Base-by-base conservation (phyloP, 2,888 invertebrate species). In the Autographa gamma region DNA sequence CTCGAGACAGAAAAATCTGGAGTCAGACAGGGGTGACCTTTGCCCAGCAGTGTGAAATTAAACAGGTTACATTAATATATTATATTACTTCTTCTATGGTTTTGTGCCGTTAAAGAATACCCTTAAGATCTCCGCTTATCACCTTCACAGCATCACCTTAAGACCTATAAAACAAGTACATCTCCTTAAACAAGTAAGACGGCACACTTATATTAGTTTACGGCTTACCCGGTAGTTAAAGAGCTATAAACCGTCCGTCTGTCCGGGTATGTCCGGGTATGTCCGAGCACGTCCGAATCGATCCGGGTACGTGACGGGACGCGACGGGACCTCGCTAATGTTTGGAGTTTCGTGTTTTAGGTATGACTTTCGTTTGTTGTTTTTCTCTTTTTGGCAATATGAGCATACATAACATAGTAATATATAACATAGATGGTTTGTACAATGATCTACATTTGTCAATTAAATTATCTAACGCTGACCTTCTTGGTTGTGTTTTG, bases 201-300 rank as follows among this genome's bases (percentile, higher is more conserved):
- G 63, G 60, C 59, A 63, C 67, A 73, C 66, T 75, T 67, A 75
- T 63, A 73, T 72, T 70, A 81, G 56, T 80, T 78, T 82, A 80
- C 71, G 73, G 69, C 54, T 61, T 78, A 78, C 74, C 72, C 73
- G 76, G 73, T 72, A 73, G 76, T 82, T 80, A 78, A 80, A 78
- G 63, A 64, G 73, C 54, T 73, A 71, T 83, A 84, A 84, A 82
- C 78, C 76, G 80, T 77, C 78, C 69, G 71, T 74, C 59, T 34
- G 80, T 65, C 77, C 80, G 76, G 78, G 84, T 86, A 84, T 88
- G 89, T 84, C 64, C 71, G 81, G 76, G 38, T 56, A 60, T 63
- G 79, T 64, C 77, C 80, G 76, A 77, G 84, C 86, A 84, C 89
- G 89, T 84, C 64, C 71, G 81, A 77, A 83, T 82, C 87, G 85